These are phyloP conservation scores for Zenarchopterus dispar DNA, from an alignment of 2,797 vertebrate species.

Conservation along the genomic window DNA sequence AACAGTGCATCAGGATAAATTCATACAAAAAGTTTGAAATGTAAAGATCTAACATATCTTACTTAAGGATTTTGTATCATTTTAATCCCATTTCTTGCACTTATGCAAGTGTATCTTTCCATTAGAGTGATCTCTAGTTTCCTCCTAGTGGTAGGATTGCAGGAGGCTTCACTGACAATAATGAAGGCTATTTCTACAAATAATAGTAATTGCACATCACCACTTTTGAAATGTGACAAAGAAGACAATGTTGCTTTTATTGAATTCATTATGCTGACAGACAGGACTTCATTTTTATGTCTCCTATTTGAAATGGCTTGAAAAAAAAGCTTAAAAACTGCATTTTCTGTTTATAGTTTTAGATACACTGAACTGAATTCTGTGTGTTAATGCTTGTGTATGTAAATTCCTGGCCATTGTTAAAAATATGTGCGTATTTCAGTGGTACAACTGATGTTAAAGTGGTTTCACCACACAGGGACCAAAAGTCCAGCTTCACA, in stretches of 20 bases:
- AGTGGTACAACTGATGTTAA: constrained; percentile 41
- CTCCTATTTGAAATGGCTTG: constrained; percentile 52
- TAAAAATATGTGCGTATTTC: constrained; percentile 12
- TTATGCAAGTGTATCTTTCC: constrained; percentile 40
- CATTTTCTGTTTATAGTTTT: constrained; percentile 14
- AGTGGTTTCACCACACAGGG: constrained; percentile 48
- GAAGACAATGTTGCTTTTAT: constrained; percentile 82
- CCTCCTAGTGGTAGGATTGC: constrained; percentile 32
- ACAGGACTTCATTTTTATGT: constrained; percentile 72
- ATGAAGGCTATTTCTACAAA: constrained; percentile 79
- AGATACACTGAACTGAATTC: constrained; percentile 2
- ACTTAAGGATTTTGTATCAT: constrained; percentile 2
- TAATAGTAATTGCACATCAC: constrained; percentile 82
- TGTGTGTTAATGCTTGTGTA: constrained; percentile 12
- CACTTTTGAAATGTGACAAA: constrained; percentile 80
- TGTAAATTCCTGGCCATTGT: constrained; percentile 46
- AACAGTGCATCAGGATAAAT: background rate
- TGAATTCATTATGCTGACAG: constrained; percentile 81
- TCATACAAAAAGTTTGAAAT: background rate
- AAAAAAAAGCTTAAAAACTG: constrained; percentile 54
- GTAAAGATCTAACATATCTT: background rate
- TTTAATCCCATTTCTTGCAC: constrained; percentile 3
- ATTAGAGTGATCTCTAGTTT: constrained; percentile 41
- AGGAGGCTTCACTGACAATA: constrained; percentile 65
- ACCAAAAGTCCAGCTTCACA: constrained; percentile 61